Base-by-base conservation (phyloP, 2,888 invertebrate genomes). In the Nesidiocoris tenuis region DNA sequence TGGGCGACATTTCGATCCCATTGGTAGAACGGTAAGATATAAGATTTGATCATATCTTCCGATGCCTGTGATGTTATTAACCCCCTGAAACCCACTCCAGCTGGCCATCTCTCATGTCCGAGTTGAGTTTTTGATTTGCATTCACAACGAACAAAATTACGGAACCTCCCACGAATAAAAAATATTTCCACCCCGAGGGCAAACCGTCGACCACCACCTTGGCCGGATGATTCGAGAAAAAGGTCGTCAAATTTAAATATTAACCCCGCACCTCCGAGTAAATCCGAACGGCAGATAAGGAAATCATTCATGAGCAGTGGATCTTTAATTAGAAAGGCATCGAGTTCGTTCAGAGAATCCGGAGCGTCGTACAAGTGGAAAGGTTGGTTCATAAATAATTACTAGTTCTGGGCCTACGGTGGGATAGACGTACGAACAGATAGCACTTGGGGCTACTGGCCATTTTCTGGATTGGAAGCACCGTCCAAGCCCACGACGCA, bases 231-330 rank as follows among this genome's bases (percentile, higher is more conserved):
- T 39, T 39, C 39, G 25, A 67, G 16, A 67, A 67, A 66, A 22
- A 67, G 19, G 7, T 17, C n/a, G 19, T 67, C 56, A 55, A 22
- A 67, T 67, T 67, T 67, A 67, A 67, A 67, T 67, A 67, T 56
- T 25, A 67, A 67, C 67, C 54, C 54, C 39, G 12, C 12, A 39
- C 12, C 39, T 39, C 39, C 5, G n/a, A n/a, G n/a, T n/a, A n/a
- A n/a, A n/a, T n/a, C n/a, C n/a, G n/a, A n/a, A 23, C 17, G 23
- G 23, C 25, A 67, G 67, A 55, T 56, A 55, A 67, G 67, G 9
- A 55, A 67, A 67, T 67, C 67, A 67, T 67, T 67, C 67, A 67
- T 67, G 55, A 67, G 67, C 54, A 56, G 21, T 39, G 67, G 22
- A 24, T 54, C 67, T 67, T 67, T 67, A 67, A 67, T 67, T 67